These are phyloP conservation scores for Merluccius polli DNA, from an alignment of 2,797 vertebrate genomes.

Conservation along the genomic window DNA sequence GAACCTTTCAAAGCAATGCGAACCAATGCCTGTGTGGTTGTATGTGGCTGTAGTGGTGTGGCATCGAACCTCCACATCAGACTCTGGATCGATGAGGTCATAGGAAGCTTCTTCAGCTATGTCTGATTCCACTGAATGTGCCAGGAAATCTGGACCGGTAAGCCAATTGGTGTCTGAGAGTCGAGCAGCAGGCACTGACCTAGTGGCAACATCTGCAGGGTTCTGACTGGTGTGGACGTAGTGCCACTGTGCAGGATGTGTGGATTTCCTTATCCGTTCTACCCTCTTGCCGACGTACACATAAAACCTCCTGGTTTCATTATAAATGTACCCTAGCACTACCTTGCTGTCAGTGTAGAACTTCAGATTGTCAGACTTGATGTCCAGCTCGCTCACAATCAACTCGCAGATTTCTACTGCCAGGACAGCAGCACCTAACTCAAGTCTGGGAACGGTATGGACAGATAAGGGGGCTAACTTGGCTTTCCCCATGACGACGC, in stretches of 20 bases:
- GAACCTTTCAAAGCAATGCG: slow-evolving; percentile 6
- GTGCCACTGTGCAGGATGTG: neutral
- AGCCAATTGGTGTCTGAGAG: neutral
- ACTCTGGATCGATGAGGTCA: slow-evolving; percentile 1
- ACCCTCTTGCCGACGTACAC: no score
- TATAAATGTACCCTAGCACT: no score
- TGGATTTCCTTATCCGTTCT: neutral
- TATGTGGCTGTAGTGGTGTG: neutral
- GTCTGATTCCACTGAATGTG: neutral
- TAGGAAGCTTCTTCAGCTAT: neutral
- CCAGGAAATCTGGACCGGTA: neutral
- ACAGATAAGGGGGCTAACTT: no score
- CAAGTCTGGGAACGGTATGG: no score
- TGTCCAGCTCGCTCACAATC: no score
- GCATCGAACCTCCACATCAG: slow-evolving; percentile 4
- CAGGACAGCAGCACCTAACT: no score
- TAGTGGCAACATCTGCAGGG: neutral
- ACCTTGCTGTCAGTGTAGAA: no score
- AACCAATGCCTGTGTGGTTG: neutral
- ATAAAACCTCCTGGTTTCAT: neutral
- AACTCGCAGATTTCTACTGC: no score
- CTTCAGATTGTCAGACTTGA: no score
- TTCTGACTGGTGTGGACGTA: neutral
- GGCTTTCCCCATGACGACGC: no score
- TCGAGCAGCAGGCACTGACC: neutral